Evolutionary conservation across 2,888 invertebrate genomes (phyloP).

Genomic region (Cerastoderma edule): DNA sequence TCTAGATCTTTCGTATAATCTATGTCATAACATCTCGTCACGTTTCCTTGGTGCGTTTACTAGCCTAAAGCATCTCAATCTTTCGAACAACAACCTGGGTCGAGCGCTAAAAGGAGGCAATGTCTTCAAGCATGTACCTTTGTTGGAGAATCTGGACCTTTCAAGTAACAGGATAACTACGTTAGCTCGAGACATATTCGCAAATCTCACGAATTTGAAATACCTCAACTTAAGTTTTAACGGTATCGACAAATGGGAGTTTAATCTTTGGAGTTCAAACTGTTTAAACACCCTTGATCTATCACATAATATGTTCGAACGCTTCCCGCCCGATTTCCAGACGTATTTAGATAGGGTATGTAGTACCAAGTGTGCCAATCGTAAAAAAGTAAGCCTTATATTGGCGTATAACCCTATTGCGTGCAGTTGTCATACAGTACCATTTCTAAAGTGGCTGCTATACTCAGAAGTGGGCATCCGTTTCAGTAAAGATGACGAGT

Average conservation of each 20-base stretch:
- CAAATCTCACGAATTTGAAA: not conserved
- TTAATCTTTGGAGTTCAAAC: not conserved
- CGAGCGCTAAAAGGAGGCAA: not conserved
- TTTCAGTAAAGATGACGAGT: not conserved
- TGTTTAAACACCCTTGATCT: conserved; percentile 19
- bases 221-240: conserved; percentile 23
- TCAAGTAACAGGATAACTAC: conserved; percentile 15
- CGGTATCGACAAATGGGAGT: not conserved
- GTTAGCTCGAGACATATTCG: conserved; percentile 5
- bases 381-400: conserved; percentile 10
- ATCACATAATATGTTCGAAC: conserved; percentile 13
- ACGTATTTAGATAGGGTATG: conserved; percentile 20
- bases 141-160: conserved; percentile 13
- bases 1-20: conserved; percentile 53
- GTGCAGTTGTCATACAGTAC: conserved; percentile 42
- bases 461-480: not conserved
- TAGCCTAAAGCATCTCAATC: conserved; percentile 32
- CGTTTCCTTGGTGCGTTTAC: conserved; percentile 38
- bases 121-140: not conserved
- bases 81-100: conserved; percentile 38
- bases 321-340: conserved; percentile 23
- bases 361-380: not conserved
- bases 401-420: conserved; percentile 39
- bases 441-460: conserved; percentile 49
- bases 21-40: conserved; percentile 19